Conservation (phyloP, 2,113 vertebrate species). For the Limnothrissa miodon region DNA sequence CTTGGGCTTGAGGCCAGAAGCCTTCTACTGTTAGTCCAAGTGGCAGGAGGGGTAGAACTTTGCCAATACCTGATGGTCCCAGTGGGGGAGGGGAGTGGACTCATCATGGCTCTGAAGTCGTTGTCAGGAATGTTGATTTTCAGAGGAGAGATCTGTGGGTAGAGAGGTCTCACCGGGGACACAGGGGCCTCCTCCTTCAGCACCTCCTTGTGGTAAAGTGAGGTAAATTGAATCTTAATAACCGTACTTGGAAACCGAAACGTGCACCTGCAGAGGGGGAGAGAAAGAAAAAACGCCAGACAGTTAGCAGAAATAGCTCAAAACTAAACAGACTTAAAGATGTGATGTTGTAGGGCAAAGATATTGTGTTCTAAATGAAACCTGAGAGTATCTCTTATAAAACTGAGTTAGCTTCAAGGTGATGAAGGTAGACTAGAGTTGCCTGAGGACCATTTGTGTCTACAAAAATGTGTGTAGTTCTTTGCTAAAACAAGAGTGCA, state of each 20-base stretch:
- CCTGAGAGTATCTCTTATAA: too few species aligned
- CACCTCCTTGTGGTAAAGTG: slow-evolving; percentile 81
- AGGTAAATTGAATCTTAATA: slow-evolving; percentile 95
- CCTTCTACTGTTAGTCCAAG: neutral
- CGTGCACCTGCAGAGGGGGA: slow-evolving; percentile 78
- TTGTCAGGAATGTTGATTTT: slow-evolving; percentile 98
- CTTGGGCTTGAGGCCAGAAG: neutral
- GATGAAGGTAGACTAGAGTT: too few species aligned
- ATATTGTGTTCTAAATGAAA: too few species aligned
- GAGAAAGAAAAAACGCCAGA: neutral
- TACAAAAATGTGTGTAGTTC: too few species aligned
- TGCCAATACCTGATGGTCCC: slow-evolving; percentile 89
- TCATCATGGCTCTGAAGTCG: slow-evolving; percentile 84
- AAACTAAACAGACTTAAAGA: neutral
- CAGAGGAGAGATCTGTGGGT: slow-evolving; percentile 93
- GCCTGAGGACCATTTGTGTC: too few species aligned
- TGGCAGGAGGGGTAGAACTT: neutral
- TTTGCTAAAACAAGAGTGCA: too few species aligned
- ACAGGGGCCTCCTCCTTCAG: slow-evolving; percentile 76
- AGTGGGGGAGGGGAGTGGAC: slow-evolving; percentile 91
- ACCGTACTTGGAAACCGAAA: slow-evolving; percentile 96
- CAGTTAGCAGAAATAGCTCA: neutral
- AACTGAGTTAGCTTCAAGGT: too few species aligned
- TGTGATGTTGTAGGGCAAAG: too few species aligned
- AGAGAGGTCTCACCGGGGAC: slow-evolving; percentile 80